phyloP scores from a whole-genome alignment of 2,113 vertebrate genomes.

The Sturnira hondurensis region DNA sequence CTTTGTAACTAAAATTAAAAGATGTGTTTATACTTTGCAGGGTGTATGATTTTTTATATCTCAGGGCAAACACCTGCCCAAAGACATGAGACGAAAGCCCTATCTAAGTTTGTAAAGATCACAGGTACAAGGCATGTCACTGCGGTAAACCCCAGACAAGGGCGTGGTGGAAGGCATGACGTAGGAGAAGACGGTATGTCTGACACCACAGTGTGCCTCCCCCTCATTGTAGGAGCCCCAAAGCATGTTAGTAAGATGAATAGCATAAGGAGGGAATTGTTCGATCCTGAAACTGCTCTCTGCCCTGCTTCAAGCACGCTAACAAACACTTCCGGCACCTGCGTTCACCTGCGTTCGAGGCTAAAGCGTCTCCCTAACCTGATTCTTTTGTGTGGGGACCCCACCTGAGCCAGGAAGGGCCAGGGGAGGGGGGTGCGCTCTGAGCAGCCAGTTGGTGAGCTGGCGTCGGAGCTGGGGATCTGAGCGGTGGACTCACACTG shows the following conservation, averaged over 20 bases:
- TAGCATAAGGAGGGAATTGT: not conserved
- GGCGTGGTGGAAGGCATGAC: not conserved
- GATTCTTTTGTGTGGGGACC: not conserved
- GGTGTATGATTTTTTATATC: not conserved
- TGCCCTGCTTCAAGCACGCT: not conserved
- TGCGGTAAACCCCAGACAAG: not conserved
- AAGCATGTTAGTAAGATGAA: not conserved
- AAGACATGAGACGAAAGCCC: not conserved
- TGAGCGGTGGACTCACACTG: not conserved
- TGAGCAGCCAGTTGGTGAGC: not conserved
- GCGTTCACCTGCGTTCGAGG: not conserved
- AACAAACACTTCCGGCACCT: not conserved
- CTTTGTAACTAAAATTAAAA: not conserved
- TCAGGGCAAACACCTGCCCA: not conserved
- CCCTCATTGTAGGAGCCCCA: not conserved
- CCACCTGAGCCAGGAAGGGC: conserved; percentile 14
- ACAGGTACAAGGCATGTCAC: not conserved
- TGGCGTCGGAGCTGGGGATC: not conserved
- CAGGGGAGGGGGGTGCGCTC: not conserved
- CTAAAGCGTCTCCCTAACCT: not conserved
- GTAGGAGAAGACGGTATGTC: not conserved
- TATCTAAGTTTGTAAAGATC: not conserved
- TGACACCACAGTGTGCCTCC: not conserved
- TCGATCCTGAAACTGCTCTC: not conserved
- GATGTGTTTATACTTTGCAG: not conserved